phyloP scores from a whole-genome alignment of 2,113 vertebrate species.

The Cyanoramphus novaezelandiae region DNA sequence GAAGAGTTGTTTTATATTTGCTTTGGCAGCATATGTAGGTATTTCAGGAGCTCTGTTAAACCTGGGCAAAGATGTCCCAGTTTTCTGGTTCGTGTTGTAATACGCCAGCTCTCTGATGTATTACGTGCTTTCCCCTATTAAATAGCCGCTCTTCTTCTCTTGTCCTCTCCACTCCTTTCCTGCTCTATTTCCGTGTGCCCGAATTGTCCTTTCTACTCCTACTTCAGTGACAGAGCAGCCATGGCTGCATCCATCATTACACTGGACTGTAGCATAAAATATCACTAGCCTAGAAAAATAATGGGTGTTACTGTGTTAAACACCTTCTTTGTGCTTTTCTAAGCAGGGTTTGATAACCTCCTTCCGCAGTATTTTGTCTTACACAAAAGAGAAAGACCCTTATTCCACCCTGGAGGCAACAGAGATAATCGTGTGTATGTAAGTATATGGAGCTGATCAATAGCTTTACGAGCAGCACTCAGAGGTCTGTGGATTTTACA shows the following conservation, averaged over 20 bases:
- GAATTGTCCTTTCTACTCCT: background rate
- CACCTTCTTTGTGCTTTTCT: background rate
- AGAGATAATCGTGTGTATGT: background rate
- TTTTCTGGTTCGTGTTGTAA: background rate
- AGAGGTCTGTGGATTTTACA: background rate
- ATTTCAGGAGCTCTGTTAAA: slow-evolving; percentile 22
- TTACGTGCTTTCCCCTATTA: background rate
- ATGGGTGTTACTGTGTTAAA: background rate
- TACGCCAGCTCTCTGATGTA: background rate
- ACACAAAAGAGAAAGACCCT: background rate
- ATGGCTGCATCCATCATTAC: background rate
- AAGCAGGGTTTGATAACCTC: background rate
- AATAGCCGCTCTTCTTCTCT: background rate
- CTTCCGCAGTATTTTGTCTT: background rate
- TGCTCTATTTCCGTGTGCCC: background rate
- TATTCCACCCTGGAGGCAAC: background rate
- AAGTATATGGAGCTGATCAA: background rate
- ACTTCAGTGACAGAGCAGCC: background rate
- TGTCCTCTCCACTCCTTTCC: background rate
- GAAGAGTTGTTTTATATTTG: background rate
- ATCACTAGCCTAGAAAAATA: background rate
- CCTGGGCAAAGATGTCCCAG: background rate
- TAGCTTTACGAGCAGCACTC: background rate
- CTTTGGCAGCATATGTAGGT: background rate
- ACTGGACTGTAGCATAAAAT: background rate